Conservation (phyloP, 2,113 vertebrate species). For the Halcyon senegalensis region DNA sequence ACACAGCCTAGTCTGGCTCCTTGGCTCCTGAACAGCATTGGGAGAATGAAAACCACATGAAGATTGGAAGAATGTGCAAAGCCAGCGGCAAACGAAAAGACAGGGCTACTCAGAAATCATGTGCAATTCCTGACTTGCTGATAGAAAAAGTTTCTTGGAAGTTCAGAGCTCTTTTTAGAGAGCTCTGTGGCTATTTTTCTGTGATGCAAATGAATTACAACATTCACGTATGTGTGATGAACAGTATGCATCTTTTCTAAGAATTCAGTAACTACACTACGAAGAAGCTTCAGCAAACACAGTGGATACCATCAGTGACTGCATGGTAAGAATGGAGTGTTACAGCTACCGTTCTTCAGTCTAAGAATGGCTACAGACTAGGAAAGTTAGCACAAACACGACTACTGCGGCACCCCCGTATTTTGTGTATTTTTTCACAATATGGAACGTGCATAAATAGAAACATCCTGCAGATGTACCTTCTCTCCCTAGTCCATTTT, state of each 20-base stretch:
- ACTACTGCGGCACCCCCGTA: background rate
- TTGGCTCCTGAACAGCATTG: background rate
- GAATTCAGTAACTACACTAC: background rate
- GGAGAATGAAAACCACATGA: constrained; percentile 36
- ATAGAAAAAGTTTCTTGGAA: background rate
- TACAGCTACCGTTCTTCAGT: background rate
- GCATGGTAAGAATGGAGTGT: background rate
- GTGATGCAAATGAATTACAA: background rate
- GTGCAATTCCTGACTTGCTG: background rate
- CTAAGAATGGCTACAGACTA: background rate
- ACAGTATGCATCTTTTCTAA: background rate
- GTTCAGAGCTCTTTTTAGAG: background rate
- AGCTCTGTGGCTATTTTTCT: background rate
- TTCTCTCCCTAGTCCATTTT: background rate
- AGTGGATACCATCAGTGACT: background rate
- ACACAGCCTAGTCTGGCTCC: background rate
- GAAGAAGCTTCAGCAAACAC: background rate
- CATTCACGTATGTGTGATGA: background rate
- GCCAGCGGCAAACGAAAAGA: constrained; percentile 8
- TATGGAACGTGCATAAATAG: background rate
- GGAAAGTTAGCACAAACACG: background rate
- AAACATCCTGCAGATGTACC: background rate
- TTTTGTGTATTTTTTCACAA: background rate
- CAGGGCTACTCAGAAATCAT: background rate
- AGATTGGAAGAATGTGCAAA: constrained; percentile 47